A percentile compares a stretch with the other conserved stretches of the same genome.
Conservation (phyloP, 1,140 invertebrate species). For the Leptopilina boulardi region DNA sequence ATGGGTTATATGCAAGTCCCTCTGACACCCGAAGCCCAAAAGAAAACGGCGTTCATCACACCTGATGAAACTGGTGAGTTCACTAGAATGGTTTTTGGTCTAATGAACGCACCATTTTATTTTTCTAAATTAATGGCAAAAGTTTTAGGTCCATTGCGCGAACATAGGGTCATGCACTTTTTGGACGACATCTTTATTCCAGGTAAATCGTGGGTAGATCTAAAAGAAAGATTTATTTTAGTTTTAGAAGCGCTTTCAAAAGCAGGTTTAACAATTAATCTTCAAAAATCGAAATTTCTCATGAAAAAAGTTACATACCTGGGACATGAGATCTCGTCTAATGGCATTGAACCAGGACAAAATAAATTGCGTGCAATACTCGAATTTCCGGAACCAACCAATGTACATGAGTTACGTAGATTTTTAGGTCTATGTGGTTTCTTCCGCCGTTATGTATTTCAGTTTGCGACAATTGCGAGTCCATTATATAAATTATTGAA, state of each 20-base stretch:
- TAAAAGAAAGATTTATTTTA: slow-evolving; percentile 21
- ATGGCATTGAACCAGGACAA: slow-evolving; percentile 49
- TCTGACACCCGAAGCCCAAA: not conserved
- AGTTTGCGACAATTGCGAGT: slow-evolving; percentile 54
- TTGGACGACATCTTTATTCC: slow-evolving; percentile 47
- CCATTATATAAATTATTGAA: slow-evolving; percentile 50
- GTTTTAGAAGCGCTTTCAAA: slow-evolving; percentile 40
- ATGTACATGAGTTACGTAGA: slow-evolving; percentile 57
- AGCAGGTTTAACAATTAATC: slow-evolving; percentile 45
- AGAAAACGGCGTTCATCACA: slow-evolving; percentile 46
- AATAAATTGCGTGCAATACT: slow-evolving; percentile 58
- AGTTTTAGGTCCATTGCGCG: slow-evolving; percentile 36
- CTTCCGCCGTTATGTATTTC: slow-evolving; percentile 63
- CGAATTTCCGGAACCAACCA: slow-evolving; percentile 57
- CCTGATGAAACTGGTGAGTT: slow-evolving; percentile 41
- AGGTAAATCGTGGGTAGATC: slow-evolving; percentile 35
- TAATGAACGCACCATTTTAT: slow-evolving; percentile 45
- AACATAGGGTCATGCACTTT: slow-evolving; percentile 39
- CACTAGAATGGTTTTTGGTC: slow-evolving; percentile 37
- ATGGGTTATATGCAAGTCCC: slow-evolving; percentile 44
- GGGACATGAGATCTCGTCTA: slow-evolving; percentile 35
- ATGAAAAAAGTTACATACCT: slow-evolving; percentile 29
- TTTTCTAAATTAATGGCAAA: slow-evolving; percentile 41
- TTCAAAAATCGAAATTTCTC: slow-evolving; percentile 42
- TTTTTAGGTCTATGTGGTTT: slow-evolving; percentile 64